Percentiles rank a stretch among this genome's conserved stretches.
phyloP scores from a whole-genome alignment of 2,888 invertebrate species.

The Smittia aterrima region DNA sequence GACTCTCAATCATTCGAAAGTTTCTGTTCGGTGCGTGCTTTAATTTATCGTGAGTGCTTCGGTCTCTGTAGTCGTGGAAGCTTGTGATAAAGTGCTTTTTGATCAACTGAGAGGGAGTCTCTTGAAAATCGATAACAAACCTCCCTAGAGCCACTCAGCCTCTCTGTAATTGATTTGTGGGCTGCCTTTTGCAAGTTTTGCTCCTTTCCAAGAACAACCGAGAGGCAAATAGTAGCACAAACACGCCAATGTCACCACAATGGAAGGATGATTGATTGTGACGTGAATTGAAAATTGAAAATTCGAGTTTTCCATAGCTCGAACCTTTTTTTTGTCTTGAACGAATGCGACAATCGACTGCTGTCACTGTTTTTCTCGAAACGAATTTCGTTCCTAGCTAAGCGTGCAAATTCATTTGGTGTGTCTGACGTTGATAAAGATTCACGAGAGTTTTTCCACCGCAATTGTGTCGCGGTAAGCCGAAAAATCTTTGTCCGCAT shows the following conservation, averaged over 20 bases:
- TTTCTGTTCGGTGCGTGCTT: background rate
- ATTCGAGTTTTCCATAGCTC: background rate
- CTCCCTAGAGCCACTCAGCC: background rate
- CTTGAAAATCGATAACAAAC: background rate
- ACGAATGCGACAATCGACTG: too few species aligned
- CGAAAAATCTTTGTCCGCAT: background rate
- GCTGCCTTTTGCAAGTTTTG: background rate
- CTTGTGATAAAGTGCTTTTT: conserved; percentile 24
- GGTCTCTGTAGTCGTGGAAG: too few species aligned
- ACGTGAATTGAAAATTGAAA: conserved; percentile 29
- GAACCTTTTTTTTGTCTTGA: too few species aligned
- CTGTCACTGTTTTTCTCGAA: too few species aligned
- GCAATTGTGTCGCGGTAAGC: background rate
- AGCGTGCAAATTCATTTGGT: too few species aligned
- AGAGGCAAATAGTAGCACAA: background rate
- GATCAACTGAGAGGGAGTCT: conserved; percentile 8
- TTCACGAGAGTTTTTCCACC: too few species aligned
- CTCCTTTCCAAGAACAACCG: background rate
- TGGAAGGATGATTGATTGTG: conserved; percentile 35
- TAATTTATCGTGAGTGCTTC: background rate
- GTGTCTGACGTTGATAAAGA: too few species aligned
- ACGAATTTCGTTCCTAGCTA: too few species aligned
- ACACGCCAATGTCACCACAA: background rate
- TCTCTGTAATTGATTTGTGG: conserved; percentile 23
- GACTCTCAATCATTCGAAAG: conserved; percentile 11